Base-by-base conservation (phyloP, 2,797 vertebrate genomes). In the Vespertilio murinus region DNA sequence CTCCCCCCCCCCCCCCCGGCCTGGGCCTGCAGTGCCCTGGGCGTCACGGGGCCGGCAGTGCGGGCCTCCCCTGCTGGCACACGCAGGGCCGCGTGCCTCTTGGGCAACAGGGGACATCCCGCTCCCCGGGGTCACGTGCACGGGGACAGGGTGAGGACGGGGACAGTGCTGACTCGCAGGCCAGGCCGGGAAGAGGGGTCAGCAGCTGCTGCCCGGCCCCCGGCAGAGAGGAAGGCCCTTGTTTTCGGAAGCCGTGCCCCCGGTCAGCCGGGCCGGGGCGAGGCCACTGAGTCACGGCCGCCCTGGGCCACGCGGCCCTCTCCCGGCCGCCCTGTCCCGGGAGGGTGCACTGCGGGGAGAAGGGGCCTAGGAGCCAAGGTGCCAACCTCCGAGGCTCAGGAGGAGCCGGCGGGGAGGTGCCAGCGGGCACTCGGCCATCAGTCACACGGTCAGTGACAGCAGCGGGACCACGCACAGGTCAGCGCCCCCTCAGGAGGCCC, bases 31-130 rank as follows among this genome's bases (percentile, higher is more conserved):
- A 30, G 77, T n/a, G n/a, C n/a, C 95, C n/a, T n/a, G n/a, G 69
- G 96, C 90, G n/a, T 30, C 92, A 54, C 23, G 25, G 49, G 82
- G 85, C 96, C 74, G 90, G 9, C 94, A 97, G 59, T 75, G 56
- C 0, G 2, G 81, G 69, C 86, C 45, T 67, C 95, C 95, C n/a
- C n/a, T n/a, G n/a, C n/a, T n/a, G n/a, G n/a, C n/a, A n/a, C n/a
- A n/a, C n/a, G n/a, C n/a, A n/a, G n/a, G n/a, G n/a, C 23, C 0
- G 0, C 23, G 6, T 59, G 95, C 88, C 96, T 91, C 95, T 96
- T 7, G 75, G n/a, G 94, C 0, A 65, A 91, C 61, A 87, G 0
- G 40, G 91, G 79, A 94, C 92, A 96, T 97, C 97, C 95, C 64
- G 96, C 95, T 47, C 71, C 54, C 79, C 0, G 13, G 42, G 65